Evolutionary conservation across 2,113 vertebrate species (phyloP), one percentile per base, ranked within the genome.

Genomic region (Catharus bicknelli): DNA sequence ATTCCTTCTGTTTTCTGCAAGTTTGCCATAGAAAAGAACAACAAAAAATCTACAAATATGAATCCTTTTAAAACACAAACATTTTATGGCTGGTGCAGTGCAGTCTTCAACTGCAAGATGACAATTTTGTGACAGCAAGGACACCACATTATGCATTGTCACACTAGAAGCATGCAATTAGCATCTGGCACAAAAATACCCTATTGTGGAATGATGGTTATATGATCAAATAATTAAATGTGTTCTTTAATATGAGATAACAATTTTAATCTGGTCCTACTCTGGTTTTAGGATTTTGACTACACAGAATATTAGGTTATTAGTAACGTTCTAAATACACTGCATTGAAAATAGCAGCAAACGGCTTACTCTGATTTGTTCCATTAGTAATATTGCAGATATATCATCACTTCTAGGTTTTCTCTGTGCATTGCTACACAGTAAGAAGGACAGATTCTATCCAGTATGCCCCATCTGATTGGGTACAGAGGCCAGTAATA

Each of bases 61-160:
- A 69, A 61, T 84, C 16, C 14, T 91, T 83, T 74, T n/a, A 83
- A 43, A 85, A 82, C 25, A 53, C 26, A 54, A 80, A 90, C 11
- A 7, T 91, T 64, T 80, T 38, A 86, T 0, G 4, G 75, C 54
- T 89, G 73, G 82, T 72, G 86, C 27, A 67, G 6, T 78, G 80
- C 72, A 86, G 78, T 42, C 78, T 78, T 82, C 20, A 51, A 63
- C 92, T 67, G 86, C 53, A 90, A 92, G 81, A 90, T 58, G 87
- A 92, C 47, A 74, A 86, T 59, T 62, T 43, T 91, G 73, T 83
- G 86, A 95, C 92, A 96, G 82, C 64, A 93, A 94, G 94, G 87
- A 88, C n/a, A 83, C 27, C 0, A 11, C 67, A 42, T 69, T 86
- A 93, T 43, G 50, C 45, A 77, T 11, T 45, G 51, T 94, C 64